Base-by-base conservation (phyloP, 2,888 invertebrate genomes). In the Apamea monoglypha region DNA sequence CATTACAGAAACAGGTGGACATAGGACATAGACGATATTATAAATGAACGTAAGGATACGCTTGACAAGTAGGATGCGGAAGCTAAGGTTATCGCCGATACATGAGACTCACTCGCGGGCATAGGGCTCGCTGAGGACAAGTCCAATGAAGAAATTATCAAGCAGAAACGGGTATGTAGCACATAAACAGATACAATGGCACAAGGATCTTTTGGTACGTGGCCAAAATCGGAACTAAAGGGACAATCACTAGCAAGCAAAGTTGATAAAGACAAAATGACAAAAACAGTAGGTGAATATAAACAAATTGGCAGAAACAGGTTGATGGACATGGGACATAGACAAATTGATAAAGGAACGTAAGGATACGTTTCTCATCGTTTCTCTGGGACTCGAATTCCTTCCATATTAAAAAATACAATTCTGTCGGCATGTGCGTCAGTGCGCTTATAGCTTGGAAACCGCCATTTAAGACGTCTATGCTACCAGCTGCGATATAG, bases 91-190 rank as follows among this genome's bases (percentile, higher is more conserved):
- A 92, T 96, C 1, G 21, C 73, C 0, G 91, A 93, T 21, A 94
- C 95, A 0, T 96, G 96, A 96, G 94, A 95, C 87, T 93, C 94
- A 0, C 89, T 96, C 18, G 90, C 94, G 0, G 91, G 89, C 0
- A 94, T 95, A 80, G 93, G 94, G 0, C 47, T 92, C 6, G 92
- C 90, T 0, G 93, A 91, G 0, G 92, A 94, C 21, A 78, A 83
- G 50, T 93, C 92, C 0, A 89, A 92, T 36, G 81, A 89, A 0
- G 91, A 92, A 53, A 85, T 93, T 1, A 90, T 91, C 53, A 94
- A 81, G 74, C 89, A 91, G 74, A 96, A 94, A 67, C 93, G 95
- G 94, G 14, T 16, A 47, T 14, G 47, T 47, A 47, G 47, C 16
- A 47, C 47, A 47, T 47, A 47, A 66, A 36, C 25, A 40, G n/a